Percentiles rank a stretch among this genome's conserved stretches.
Conservation (phyloP, 2,113 vertebrate genomes). For the Oryzias celebensis region DNA sequence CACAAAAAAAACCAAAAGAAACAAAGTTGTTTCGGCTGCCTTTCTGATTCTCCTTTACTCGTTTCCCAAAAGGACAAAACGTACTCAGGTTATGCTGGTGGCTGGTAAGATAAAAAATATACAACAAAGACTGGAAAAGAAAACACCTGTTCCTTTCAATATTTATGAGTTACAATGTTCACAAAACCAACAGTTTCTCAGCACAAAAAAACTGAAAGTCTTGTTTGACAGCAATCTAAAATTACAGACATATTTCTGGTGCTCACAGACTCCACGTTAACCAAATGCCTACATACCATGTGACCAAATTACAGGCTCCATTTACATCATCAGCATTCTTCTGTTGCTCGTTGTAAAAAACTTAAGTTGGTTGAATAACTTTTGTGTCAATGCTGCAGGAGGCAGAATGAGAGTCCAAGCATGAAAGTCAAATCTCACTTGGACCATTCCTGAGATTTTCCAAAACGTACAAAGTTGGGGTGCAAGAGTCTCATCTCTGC, state of each 20-base stretch:
- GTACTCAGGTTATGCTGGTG: neutral
- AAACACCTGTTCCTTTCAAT: neutral
- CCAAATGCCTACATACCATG: conserved; percentile 10
- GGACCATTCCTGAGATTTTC: too few species aligned
- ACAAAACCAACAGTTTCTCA: conserved; percentile 6
- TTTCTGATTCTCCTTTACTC: neutral
- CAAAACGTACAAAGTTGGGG: too few species aligned
- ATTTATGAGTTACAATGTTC: neutral
- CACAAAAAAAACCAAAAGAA: too few species aligned
- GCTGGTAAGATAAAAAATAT: neutral
- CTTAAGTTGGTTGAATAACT: neutral
- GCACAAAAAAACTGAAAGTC: conserved; percentile 11
- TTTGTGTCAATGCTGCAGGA: conserved; percentile 1
- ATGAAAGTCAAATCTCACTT: too few species aligned
- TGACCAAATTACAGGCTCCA: conserved; percentile 18
- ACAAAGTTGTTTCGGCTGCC: neutral
- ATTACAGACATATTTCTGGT: conserved; percentile 1
- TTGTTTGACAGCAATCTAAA: conserved; percentile 4
- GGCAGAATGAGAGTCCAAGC: neutral
- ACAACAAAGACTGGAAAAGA: neutral
- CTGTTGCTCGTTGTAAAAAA: neutral
- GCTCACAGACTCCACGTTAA: neutral
- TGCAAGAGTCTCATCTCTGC: too few species aligned
- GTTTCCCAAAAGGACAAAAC: neutral
- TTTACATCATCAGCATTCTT: conserved; percentile 11